Evolutionary conservation across 2,888 invertebrate species (phyloP), one percentile per base, ranked within the genome.

Genomic region (Ornithoptera alexandrae): DNA sequence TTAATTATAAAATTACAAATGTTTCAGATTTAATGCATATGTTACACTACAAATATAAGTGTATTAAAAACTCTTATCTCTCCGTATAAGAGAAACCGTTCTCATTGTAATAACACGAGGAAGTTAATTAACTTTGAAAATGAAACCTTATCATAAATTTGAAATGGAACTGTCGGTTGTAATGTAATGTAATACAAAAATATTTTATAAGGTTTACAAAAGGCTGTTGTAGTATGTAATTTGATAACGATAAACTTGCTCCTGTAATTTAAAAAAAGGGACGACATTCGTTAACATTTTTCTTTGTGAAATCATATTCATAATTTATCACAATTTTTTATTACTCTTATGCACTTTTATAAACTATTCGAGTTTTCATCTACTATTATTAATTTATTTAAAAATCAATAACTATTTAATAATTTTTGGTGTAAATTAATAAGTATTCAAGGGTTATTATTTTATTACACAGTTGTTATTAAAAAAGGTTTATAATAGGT

Each of bases 51-150:
- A 53, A 53, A 46, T 42, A 12, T 42, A 42, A 18, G 10, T 53
- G 18, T 12, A 6, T n/a, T 53, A n/a, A 53, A n/a, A 53, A 53
- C 4, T n/a, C 18, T 53, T 53, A n/a, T n/a, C 5, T n/a, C 53
- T 7, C 0, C 1, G 7, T 46, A 15, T 10, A 36, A 36, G 36
- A 36, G 7, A 60, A 30, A 60, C 30, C 36, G 36, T 60, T 36
- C 36, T 60, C 60, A 17, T 60, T 36, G 18, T 18, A 24, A 60
- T 12, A 60, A 36, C 36, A 30, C 30, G 30, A 36, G 60, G 36
- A 60, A 24, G 18, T 24, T 60, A 60, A 24, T 60, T 60, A 58
- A 58, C 57, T 58, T 60, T 60, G 24, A 60, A 60, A 36, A 36
- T 22, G 60, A 60, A 59, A 6, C 15, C 60, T 36, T 24, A 36